Evolutionary conservation across 2,888 invertebrate species (phyloP).

Genomic region (Epinotia bilunana): DNA sequence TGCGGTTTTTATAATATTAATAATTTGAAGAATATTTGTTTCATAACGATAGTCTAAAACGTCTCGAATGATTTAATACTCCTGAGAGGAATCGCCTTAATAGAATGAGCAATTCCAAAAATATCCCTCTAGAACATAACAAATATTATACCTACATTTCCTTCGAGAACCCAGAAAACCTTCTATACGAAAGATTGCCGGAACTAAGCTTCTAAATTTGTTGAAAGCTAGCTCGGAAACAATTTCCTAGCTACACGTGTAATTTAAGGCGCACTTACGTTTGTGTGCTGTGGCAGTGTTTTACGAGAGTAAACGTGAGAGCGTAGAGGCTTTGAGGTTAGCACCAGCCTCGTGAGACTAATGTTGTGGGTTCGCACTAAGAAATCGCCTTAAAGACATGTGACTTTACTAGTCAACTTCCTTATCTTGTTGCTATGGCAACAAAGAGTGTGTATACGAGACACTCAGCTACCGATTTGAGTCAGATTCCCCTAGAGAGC

Average conservation of each 20-base stretch:
- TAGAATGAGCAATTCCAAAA: too few relatives aligned
- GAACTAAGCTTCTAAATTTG: slow-evolving; percentile 8
- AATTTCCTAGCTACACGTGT: slow-evolving; percentile 22
- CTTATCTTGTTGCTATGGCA: background rate
- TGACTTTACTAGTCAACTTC: background rate
- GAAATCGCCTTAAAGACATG: background rate
- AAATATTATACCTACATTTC: background rate
- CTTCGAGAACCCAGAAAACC: background rate
- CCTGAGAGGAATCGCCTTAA: too few relatives aligned
- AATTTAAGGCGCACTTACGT: slow-evolving; percentile 22
- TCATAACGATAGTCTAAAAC: background rate
- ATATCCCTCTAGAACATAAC: background rate
- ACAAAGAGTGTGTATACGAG: background rate
- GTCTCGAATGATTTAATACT: background rate
- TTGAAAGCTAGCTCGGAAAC: slow-evolving; percentile 20
- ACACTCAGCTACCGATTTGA: background rate
- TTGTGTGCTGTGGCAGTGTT: slow-evolving; percentile 5
- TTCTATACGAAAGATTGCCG: background rate
- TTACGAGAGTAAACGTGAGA: background rate
- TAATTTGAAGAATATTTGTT: background rate
- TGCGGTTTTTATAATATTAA: too few relatives aligned
- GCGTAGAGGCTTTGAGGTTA: background rate
- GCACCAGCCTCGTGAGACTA: slow-evolving; percentile 7
- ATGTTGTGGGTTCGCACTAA: slow-evolving; percentile 7
- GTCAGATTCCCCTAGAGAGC: background rate